Percentiles rank a stretch among this genome's conserved stretches.
Conservation (phyloP, 2,888 invertebrate species). For the Tridacna crocea region DNA sequence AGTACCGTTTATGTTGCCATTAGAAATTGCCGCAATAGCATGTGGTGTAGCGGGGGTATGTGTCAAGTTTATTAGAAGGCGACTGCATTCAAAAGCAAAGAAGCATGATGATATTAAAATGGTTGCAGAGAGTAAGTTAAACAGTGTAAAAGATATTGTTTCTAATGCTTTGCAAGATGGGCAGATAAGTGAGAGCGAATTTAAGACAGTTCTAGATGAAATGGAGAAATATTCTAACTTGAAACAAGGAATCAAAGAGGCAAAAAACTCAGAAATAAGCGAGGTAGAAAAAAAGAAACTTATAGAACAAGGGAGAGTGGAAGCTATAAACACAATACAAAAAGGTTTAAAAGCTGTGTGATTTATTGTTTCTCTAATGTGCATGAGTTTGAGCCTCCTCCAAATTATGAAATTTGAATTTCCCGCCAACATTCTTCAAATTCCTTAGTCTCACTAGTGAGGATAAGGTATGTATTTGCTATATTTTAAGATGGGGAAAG, state of each 20-base stretch:
- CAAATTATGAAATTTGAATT: too few relatives aligned
- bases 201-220: too few relatives aligned
- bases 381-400: too few relatives aligned
- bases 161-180: constrained; percentile 38
- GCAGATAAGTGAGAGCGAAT: constrained; percentile 33
- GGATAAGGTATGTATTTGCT: too few relatives aligned
- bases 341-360: too few relatives aligned
- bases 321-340: constrained; percentile 11
- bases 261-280: constrained; percentile 23
- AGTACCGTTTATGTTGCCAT: too few relatives aligned
- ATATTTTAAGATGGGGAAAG: too few relatives aligned
- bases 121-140: constrained; percentile 32
- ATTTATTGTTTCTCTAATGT: too few relatives aligned
- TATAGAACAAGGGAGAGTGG: constrained; percentile 15
- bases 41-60: too few relatives aligned
- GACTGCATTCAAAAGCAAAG: constrained; percentile 28
- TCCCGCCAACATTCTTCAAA: too few relatives aligned
- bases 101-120: constrained; percentile 41
- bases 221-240: constrained; percentile 21
- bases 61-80: constrained; percentile 30
- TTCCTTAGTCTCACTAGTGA: too few relatives aligned
- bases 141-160: constrained; percentile 36
- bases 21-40: too few relatives aligned
- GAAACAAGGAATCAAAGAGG: constrained; percentile 23
- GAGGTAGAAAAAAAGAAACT: constrained; percentile 24